A percentile compares a stretch with the other conserved stretches of the same genome.
These are phyloP conservation scores for Rhinichthys osculus DNA, from an alignment of 2,797 vertebrate species.

Conservation along the genomic window DNA sequence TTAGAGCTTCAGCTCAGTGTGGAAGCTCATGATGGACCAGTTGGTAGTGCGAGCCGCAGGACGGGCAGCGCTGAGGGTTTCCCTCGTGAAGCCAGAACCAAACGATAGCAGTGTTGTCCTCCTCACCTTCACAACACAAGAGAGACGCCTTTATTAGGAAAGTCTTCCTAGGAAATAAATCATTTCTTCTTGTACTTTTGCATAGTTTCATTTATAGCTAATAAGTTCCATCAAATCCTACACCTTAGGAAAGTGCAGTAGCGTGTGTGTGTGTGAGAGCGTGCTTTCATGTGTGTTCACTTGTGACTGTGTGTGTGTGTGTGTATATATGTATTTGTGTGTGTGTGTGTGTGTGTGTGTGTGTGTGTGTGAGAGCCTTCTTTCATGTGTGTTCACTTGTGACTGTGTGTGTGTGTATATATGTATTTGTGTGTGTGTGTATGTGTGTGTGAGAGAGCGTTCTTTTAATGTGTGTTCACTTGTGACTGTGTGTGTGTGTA, in stretches of 20 bases:
- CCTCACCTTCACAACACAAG: slow-evolving; percentile 67
- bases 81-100: slow-evolving; percentile 81
- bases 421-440: too few relatives aligned
- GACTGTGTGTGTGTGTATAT: too few relatives aligned
- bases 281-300: too few relatives aligned
- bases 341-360: too few relatives aligned
- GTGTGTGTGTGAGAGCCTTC: too few relatives aligned
- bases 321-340: accelerated
- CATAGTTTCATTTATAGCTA: not conserved
- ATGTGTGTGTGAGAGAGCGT: too few relatives aligned
- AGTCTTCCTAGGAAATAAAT: not conserved
- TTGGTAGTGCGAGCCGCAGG: slow-evolving; percentile 73
- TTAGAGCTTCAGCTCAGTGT: slow-evolving; percentile 58
- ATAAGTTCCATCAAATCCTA: too few relatives aligned
- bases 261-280: too few relatives aligned
- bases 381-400: too few relatives aligned
- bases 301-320: too few relatives aligned
- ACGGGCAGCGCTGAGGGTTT: slow-evolving; percentile 75
- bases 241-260: not conserved
- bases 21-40: slow-evolving; percentile 76
- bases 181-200: not conserved
- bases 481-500: too few relatives aligned
- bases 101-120: slow-evolving; percentile 77
- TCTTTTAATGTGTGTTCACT: too few relatives aligned
- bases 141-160: not conserved